Evolutionary conservation across 1,140 invertebrate genomes (phyloP), one percentile per base, ranked within the genome.

Genomic region (Eupeodes corollae): DNA sequence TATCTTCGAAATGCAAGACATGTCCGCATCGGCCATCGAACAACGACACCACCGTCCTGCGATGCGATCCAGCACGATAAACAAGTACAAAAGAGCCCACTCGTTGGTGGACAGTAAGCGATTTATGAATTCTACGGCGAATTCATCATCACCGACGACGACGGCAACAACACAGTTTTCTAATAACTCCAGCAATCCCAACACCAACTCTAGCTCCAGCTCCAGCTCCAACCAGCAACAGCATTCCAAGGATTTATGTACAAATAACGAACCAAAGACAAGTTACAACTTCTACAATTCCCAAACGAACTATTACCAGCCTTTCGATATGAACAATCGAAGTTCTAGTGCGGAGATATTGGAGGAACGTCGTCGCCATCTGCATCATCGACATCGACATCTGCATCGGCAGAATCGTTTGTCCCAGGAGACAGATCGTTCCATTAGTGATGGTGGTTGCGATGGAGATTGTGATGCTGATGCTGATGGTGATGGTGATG

Each of bases 311-410:
- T 49, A 49, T 21, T 49, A 38, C 26, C 10, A 31, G 37, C 47
- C 47, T 31, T 38, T 18, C n/a, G 47, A 44, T n/a, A 39, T 49
- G 21, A 26, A 26, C 21, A 26, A 67, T 35, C 51, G 63, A 5
- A 64, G 63, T 50, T 61, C 51, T 35, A 67, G 63, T 39, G 59
- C 53, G 8, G 63, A 67, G 37, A 48, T 66, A n/a, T 47, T 67
- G 34, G 67, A 45, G 47, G 63, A 10, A 60, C 58, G n/a, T 55
- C 62, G 60, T 42, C 63, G 65, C 16, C 59, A 57, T 41, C 51
- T 66, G 44, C 39, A 67, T 61, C 45, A 64, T 64, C 21, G 9
- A 19, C 32, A 35, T 34, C 44, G 13, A 26, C 21, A 26, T 26
- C 21, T 26, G 21, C 42, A 43, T n/a, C 21, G n/a, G 32, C 21